Evolutionary conservation across 1,140 invertebrate genomes (phyloP), one percentile per base, ranked within the genome.

Genomic region (Dufourea novaeangliae): DNA sequence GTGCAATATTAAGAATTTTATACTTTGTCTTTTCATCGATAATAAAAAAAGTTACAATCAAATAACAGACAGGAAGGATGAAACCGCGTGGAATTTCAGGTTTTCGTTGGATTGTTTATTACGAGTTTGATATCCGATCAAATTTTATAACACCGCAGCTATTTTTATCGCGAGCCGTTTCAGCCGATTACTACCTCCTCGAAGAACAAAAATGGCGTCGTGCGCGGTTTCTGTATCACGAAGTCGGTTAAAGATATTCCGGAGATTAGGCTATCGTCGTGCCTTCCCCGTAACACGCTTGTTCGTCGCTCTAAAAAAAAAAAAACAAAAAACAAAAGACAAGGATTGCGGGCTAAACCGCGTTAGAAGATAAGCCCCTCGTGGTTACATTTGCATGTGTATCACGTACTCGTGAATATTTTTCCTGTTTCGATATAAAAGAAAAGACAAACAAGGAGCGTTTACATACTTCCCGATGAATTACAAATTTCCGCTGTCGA

Each of bases 381-480:
- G 12, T n/a, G n/a, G n/a, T 25, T 14, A 10, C 32, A 41, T n/a
- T 50, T 50, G n/a, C 46, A n/a, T 7, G 7, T 10, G 8, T 7
- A 10, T 2, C n/a, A 8, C 46, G 20, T 3, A 22, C 8, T 10
- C 20, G 10, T 2, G 2, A 29, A 37, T n/a, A 25, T 14, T 6
- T 44, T 68, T 34, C 62, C 72, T 32, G 11, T 20, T 10, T 34
- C 6, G 37, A 75, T 67, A 68, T 50, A 72, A 34, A 44, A 1
- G n/a, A n/a, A n/a, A n/a, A n/a, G n/a, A n/a, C n/a, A n/a, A n/a
- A n/a, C n/a, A n/a, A n/a, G n/a, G n/a, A 11, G 20, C 46, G 46
- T 50, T 50, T 50, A 7, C 8, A 46, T 46, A 46, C 44, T 46
- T 7, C 3, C 12, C 41, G 14, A 17, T 3, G 41, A n/a, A 50